These are phyloP conservation scores for Salpingus planirostris DNA, from an alignment of 2,888 invertebrate species.

Conservation along the genomic window DNA sequence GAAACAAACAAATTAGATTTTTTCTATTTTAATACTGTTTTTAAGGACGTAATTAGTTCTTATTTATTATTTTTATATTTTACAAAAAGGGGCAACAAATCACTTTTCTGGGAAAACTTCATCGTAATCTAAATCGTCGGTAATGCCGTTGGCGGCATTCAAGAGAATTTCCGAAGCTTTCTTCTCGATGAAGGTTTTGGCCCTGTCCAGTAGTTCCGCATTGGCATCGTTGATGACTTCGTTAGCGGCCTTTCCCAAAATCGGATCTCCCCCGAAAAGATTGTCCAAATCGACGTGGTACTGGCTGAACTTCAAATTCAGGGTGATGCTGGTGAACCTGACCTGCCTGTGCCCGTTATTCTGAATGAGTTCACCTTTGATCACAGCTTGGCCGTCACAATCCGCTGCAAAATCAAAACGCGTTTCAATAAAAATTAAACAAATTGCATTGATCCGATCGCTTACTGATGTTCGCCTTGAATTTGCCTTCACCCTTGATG, in stretches of 20 bases:
- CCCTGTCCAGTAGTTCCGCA: constrained; percentile 46
- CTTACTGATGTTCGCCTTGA: constrained; percentile 50
- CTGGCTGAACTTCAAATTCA: constrained; percentile 48
- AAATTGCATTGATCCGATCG: constrained; percentile 1
- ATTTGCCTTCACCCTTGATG: constrained; percentile 50
- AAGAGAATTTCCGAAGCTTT: constrained; percentile 46
- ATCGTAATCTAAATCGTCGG: constrained; percentile 45
- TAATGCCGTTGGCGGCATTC: constrained; percentile 49
- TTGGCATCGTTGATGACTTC: constrained; percentile 53
- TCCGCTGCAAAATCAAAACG: constrained; percentile 47
- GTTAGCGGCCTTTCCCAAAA: constrained; percentile 41
- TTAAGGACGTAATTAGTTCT: no score
- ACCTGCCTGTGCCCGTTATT: constrained; percentile 42
- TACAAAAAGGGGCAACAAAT: no score
- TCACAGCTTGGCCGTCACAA: constrained; percentile 38
- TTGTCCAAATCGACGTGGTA: constrained; percentile 49
- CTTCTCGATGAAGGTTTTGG: constrained; percentile 50
- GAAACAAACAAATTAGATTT: no score
- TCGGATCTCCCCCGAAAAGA: constrained; percentile 29
- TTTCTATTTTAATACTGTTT: no score
- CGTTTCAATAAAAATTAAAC: constrained; percentile 1
- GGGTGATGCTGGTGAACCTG: constrained; percentile 42
- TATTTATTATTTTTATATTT: no score
- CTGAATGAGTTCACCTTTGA: constrained; percentile 38
- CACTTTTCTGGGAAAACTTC: constrained; percentile 46